A percentile compares a stretch with the other conserved stretches of the same genome.
phyloP scores from a whole-genome alignment of 2,888 invertebrate species.

The Mylabris sibirica region DNA sequence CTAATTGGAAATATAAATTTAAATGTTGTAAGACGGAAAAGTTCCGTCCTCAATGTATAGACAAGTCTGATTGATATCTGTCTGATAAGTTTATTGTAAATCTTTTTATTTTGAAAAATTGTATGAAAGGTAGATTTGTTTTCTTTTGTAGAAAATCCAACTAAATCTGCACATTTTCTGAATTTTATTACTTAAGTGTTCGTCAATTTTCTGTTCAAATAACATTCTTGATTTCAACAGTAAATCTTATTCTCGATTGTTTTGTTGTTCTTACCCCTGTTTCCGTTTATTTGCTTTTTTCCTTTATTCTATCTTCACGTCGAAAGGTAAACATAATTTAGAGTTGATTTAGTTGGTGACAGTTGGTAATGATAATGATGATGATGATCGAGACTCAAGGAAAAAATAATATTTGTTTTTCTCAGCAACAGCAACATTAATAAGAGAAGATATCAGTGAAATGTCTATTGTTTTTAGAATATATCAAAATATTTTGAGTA shows the following conservation, averaged over 20 bases:
- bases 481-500: not conserved
- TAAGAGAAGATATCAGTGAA: not conserved
- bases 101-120: not conserved
- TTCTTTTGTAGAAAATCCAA: too few species aligned
- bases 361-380: constrained; percentile 5
- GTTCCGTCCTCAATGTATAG: not conserved
- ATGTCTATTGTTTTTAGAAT: not conserved
- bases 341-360: constrained; percentile 5
- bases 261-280: not conserved
- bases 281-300: not conserved
- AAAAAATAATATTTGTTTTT: constrained; percentile 10
- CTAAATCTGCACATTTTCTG: too few species aligned
- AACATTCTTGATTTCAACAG: not conserved
- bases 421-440: not conserved
- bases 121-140: too few species aligned
- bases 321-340: not conserved
- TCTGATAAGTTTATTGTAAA: not conserved
- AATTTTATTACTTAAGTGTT: not conserved
- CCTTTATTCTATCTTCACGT: not conserved
- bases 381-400: not conserved
- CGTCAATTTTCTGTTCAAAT: not conserved
- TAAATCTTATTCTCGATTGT: not conserved
- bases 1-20: not conserved
- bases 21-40: not conserved
- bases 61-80: too few species aligned